Evolutionary conservation across 2,113 vertebrate species (phyloP).

Genomic region (Sakesphorus luctuosus): DNA sequence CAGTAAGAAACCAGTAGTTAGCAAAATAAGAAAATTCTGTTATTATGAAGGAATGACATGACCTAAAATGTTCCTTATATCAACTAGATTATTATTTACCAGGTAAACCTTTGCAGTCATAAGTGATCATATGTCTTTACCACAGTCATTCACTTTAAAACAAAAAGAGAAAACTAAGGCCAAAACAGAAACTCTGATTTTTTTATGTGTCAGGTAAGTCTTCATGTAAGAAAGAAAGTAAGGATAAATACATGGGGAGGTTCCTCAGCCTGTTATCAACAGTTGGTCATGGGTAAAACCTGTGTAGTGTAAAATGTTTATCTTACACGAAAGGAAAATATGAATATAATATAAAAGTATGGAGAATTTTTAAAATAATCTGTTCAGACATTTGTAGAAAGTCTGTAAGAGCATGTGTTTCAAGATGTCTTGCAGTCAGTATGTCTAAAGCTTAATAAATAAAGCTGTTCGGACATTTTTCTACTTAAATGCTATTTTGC

Average conservation of each 20-base stretch:
- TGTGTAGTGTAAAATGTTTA: neutral
- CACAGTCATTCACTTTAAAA: neutral
- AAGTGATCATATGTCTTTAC: neutral
- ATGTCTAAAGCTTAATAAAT: neutral
- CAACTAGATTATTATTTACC: neutral
- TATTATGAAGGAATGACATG: neutral
- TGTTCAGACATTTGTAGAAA: neutral
- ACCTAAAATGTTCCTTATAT: neutral
- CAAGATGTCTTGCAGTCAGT: neutral
- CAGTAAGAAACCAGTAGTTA: neutral
- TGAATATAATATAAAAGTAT: neutral
- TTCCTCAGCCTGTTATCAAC: neutral
- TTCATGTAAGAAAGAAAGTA: neutral
- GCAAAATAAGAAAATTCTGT: neutral
- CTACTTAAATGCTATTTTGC: neutral
- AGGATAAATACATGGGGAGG: neutral
- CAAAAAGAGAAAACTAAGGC: neutral
- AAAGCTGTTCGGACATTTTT: neutral
- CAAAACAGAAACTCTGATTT: neutral
- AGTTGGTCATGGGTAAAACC: neutral
- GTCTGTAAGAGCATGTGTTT: neutral
- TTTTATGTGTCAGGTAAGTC: neutral
- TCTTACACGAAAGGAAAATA: neutral
- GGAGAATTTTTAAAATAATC: neutral
- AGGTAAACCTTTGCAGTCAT: neutral